Evolutionary conservation across 2,888 invertebrate species (phyloP), one percentile per base, ranked within the genome.

Genomic region (Ptilodon capucinus): DNA sequence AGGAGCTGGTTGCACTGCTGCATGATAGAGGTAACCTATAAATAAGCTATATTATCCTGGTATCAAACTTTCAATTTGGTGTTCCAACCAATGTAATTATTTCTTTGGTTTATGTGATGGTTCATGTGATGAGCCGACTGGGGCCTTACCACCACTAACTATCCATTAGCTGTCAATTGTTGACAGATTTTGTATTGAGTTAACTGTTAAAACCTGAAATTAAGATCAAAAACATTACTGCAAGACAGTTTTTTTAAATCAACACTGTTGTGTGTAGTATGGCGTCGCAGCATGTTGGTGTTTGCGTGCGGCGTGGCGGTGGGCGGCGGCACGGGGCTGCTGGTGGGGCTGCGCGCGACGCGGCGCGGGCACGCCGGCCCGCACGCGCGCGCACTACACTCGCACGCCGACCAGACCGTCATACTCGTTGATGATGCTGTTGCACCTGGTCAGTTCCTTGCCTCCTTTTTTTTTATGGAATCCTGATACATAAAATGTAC

Each of bases 251-350:
- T n/a, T n/a, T n/a, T n/a, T n/a, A n/a, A n/a, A n/a, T n/a, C n/a
- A n/a, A n/a, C n/a, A 9, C 13, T 42, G 11, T 21, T 35, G 7
- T 46, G 4, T 18, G 4, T 68, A 91, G 91, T 91, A 56, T 91
- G 91, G 91, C 86, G 91, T 0, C 85, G 84, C 42, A 86, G 86
- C 42, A 68, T 89, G 66, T n/a, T 88, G 17, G 74, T 91, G 30
- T 91, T 91, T 68, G 62, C 74, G 2, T 82, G 81, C 51, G 91
- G 91, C 0, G 78, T 66, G 28, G 68, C 69, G 9, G 54, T 76
- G 35, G 91, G 91, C 7, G 83, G 84, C 0, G 71, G 79, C 39
- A 75, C 79, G 7, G 91, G 91, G 1, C 48, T 87, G 35, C 63
- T 78, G 36, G 41, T 82, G 28, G 91, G 87, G 17, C 70, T 85